Evolutionary conservation across 2,797 vertebrate species (phyloP), one percentile per base, ranked within the genome.

Genomic region (Pipistrellus pygmaeus): DNA sequence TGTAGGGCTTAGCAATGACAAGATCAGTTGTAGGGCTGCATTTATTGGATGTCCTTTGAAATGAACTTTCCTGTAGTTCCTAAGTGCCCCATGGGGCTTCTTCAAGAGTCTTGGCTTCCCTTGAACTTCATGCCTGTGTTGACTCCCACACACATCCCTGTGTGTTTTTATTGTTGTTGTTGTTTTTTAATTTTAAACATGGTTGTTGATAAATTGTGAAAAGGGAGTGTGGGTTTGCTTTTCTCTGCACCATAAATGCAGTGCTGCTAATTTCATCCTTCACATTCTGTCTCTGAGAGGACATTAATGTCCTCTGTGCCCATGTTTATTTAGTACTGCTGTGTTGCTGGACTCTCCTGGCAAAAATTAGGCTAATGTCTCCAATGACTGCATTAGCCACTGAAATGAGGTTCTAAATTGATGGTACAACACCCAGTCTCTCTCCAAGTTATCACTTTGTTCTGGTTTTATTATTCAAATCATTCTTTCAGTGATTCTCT

Each of bases 301-400:
- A 55, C 48, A 51, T 51, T 51, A 15, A 51, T 51, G 41, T 97
- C 98, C 97, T 97, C 95, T 95, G 96, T 57, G 82, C 91, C 96
- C 91, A 0, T 96, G 94, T 97, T 97, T 97, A 98, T 97, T 97
- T 97, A 98, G 96, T 96, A 96, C 78, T 60, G 82, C 97, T 93
- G 91, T 92, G 95, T 93, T 97, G 97, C 97, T 97, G 97, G 97
- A 95, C 96, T 97, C 97, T 97, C 98, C 90, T 97, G 96, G 95
- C 97, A 98, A 95, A 98, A 98, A 97, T 98, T 97, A 98, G 97
- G 97, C 95, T 98, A 96, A 98, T 98, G 97, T 98, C 97, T 97
- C 95, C 92, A 94, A 96, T 0, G 48, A 95, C 85, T 97, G 93
- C 93, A 90, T 97, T 97, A 97, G 97, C 95, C 90, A 71, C 78